phyloP scores from a whole-genome alignment of 2,797 vertebrate genomes.

The Synaphobranchus kaupii region DNA sequence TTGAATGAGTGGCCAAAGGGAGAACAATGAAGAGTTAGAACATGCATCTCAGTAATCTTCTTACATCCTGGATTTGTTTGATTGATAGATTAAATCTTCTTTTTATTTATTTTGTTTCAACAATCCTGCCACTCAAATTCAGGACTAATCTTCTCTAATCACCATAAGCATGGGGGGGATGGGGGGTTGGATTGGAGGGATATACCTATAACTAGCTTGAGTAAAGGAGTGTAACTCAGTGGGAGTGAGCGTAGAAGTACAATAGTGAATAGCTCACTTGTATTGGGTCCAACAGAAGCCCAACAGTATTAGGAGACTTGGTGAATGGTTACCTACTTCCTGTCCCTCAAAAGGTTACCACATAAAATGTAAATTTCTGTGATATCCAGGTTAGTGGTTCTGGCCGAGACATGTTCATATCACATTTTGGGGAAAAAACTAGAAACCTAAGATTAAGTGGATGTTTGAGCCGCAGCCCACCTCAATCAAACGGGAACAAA shows the following conservation, averaged over 20 bases:
- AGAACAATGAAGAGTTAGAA: neutral
- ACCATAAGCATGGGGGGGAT: no score
- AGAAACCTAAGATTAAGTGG: neutral
- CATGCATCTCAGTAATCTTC: conserved; percentile 12
- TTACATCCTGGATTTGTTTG: conserved; percentile 21
- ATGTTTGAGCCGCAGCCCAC: neutral
- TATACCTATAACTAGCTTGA: neutral
- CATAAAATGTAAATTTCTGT: neutral
- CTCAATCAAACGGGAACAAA: no score
- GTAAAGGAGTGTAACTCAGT: neutral
- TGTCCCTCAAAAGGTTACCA: neutral
- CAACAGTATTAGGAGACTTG: neutral
- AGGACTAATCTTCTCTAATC: conserved; percentile 11
- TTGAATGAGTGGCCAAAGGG: neutral
- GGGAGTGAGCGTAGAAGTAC: neutral
- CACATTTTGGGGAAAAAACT: neutral
- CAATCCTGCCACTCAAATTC: neutral
- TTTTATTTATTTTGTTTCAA: neutral
- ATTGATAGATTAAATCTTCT: conserved; percentile 9
- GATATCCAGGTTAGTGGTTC: neutral
- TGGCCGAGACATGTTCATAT: neutral
- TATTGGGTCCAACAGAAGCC: no score
- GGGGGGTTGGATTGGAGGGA: no score
- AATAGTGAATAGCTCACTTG: neutral
- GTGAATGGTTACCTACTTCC: neutral